These are phyloP conservation scores for Anthonomus grandis DNA, from an alignment of 1,140 invertebrate species.

Conservation along the genomic window DNA sequence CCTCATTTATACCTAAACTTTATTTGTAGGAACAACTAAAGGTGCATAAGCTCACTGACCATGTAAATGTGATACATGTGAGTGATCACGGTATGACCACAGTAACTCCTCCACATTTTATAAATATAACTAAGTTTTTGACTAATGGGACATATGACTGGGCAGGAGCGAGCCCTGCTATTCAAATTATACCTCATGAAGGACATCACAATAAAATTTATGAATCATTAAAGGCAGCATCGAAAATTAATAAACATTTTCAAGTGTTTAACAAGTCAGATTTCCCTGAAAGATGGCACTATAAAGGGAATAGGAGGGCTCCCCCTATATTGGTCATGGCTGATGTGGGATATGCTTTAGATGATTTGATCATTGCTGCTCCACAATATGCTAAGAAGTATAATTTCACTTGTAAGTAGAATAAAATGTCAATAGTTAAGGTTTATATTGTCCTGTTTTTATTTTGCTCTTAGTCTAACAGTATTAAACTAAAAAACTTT, in stretches of 20 bases:
- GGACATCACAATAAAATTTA: constrained; percentile 54
- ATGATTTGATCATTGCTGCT: constrained; percentile 51
- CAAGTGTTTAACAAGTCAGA: constrained; percentile 57
- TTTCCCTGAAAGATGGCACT: constrained; percentile 59
- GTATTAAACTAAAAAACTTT: no score
- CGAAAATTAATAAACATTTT: constrained; percentile 50
- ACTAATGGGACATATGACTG: constrained; percentile 51
- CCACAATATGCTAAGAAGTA: constrained; percentile 50
- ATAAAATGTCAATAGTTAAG: neutral
- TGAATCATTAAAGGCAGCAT: constrained; percentile 51
- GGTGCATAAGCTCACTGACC: constrained; percentile 51
- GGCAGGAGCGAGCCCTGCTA: constrained; percentile 50
- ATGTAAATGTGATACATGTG: constrained; percentile 65
- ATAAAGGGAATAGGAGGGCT: constrained; percentile 57
- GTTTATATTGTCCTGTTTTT: no score
- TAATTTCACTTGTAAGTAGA: constrained; percentile 47
- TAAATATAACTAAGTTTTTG: constrained; percentile 59
- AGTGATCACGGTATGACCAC: constrained; percentile 74
- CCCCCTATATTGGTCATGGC: constrained; percentile 58
- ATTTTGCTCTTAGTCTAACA: no score
- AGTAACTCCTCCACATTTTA: constrained; percentile 53
- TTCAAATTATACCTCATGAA: constrained; percentile 56
- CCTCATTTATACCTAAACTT: no score
- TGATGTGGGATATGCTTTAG: constrained; percentile 58
- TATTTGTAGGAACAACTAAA: constrained; percentile 56